Evolutionary conservation across 1,140 invertebrate species (phyloP).

Genomic region (Alviniconcha marisindica): DNA sequence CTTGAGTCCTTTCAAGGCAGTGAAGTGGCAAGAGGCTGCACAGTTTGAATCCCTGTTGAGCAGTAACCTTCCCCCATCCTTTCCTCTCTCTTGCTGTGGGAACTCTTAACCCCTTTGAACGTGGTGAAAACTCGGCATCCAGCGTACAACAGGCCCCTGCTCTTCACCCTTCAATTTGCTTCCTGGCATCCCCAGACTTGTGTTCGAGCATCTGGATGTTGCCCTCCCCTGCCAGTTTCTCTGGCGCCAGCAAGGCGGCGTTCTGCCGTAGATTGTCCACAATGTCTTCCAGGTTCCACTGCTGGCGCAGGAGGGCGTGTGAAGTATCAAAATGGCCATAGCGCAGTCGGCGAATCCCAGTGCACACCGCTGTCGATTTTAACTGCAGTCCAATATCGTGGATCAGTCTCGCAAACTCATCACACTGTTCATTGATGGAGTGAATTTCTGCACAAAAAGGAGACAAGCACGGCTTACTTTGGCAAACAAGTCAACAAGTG

Average conservation of each 20-base stretch:
- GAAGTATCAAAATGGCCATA: conserved; percentile 89
- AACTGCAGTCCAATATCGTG: conserved; percentile 88
- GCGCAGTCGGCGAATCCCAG: conserved; percentile 86
- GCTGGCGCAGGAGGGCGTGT: conserved; percentile 86
- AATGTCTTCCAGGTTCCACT: conserved; percentile 91
- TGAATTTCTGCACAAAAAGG: conserved; percentile 93
- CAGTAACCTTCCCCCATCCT: no score
- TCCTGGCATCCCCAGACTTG: neutral
- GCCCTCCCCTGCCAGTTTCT: conserved; percentile 48
- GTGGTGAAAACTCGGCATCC: no score
- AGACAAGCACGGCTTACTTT: no score
- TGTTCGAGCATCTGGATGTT: neutral
- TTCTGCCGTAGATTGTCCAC: conserved; percentile 82
- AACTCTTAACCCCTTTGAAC: no score
- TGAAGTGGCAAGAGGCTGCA: no score
- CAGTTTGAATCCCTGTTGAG: no score
- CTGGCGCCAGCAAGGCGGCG: conserved; percentile 43
- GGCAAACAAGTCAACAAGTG: no score
- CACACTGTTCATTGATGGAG: conserved; percentile 88
- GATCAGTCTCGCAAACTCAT: conserved; percentile 85
- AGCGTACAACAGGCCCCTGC: no score
- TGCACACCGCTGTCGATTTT: conserved; percentile 87
- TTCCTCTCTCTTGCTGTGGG: no score
- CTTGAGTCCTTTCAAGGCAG: no score
- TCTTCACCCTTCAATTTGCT: conserved; percentile 3